Evolutionary conservation across 2,113 vertebrate genomes (phyloP).

Genomic region (Barbus barbus): DNA sequence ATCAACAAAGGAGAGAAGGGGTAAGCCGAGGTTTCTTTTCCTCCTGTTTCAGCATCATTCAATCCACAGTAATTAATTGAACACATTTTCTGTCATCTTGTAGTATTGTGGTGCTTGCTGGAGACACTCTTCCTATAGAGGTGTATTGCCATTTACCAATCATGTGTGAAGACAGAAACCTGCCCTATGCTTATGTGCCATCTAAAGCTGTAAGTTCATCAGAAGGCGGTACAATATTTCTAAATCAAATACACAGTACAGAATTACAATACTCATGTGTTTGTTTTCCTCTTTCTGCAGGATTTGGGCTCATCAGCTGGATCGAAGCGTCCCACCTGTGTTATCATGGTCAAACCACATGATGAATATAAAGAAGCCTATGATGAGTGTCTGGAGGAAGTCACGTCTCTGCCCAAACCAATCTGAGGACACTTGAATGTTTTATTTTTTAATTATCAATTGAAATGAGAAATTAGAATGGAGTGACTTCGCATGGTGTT

Average conservation of each 20-base stretch:
- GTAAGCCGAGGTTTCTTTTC: constrained; percentile 69
- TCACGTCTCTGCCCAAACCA: constrained; percentile 80
- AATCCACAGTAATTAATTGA: no score
- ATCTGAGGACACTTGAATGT: constrained; percentile 60
- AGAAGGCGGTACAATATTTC: background rate
- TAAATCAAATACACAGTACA: no score
- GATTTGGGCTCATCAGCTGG: constrained; percentile 89
- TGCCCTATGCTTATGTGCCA: constrained; percentile 94
- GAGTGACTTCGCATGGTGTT: background rate
- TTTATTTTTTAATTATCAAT: no score
- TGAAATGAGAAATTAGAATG: no score
- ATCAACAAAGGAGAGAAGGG: constrained; percentile 97
- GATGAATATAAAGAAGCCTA: constrained; percentile 89
- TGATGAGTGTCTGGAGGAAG: constrained; percentile 86
- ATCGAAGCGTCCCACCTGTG: constrained; percentile 93
- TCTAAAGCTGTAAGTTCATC: constrained; percentile 87
- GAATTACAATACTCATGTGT: no score
- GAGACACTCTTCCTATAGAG: constrained; percentile 93
- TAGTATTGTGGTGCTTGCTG: constrained; percentile 92
- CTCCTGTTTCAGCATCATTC: background rate
- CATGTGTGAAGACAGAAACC: constrained; percentile 91
- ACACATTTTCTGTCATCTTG: constrained; percentile 2
- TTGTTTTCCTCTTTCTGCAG: constrained; percentile 60
- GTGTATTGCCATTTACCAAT: constrained; percentile 95
- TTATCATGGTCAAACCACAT: constrained; percentile 91